A percentile compares a stretch with the other conserved stretches of the same genome.
Evolutionary conservation across 2,113 vertebrate species (phyloP).

Genomic region (Rhea americana): DNA sequence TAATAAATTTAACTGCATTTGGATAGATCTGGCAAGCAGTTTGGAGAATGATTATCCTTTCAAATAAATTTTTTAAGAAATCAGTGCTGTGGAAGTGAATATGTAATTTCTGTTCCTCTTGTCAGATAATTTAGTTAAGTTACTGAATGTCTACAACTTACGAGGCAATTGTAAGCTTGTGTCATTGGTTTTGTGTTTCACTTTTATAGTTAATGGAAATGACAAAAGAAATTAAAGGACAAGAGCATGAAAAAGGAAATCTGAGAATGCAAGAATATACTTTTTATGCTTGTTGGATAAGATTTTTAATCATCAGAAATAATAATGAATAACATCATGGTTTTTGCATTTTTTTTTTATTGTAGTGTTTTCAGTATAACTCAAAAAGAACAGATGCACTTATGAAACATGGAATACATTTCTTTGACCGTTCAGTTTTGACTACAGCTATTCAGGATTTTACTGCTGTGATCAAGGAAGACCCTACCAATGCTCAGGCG

Average conservation of each 20-base stretch:
- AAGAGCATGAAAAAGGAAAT: not conserved
- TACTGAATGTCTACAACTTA: not conserved
- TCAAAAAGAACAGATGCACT: conserved; percentile 75
- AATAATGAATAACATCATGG: not conserved
- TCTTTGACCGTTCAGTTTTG: conserved; percentile 72
- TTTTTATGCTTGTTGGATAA: not conserved
- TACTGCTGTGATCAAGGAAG: conserved; percentile 72
- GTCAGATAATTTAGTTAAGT: not conserved
- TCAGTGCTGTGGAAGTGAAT: not conserved
- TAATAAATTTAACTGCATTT: not conserved
- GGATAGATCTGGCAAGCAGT: not conserved
- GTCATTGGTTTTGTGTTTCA: not conserved
- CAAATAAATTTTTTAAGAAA: not conserved
- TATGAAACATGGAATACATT: conserved; percentile 72
- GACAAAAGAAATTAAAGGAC: not conserved
- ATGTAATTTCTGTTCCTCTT: not conserved
- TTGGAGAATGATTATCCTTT: not conserved
- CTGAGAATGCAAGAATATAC: not conserved
- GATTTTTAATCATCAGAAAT: not conserved
- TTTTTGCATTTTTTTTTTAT: not conserved
- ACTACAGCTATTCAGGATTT: conserved; percentile 74
- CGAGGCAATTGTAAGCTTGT: not conserved
- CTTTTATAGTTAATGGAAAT: not conserved
- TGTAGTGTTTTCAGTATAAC: conserved; percentile 70
- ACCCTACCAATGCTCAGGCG: conserved; percentile 64